phyloP scores from a whole-genome alignment of 2,797 vertebrate species.

The Poliocrania exsul region DNA sequence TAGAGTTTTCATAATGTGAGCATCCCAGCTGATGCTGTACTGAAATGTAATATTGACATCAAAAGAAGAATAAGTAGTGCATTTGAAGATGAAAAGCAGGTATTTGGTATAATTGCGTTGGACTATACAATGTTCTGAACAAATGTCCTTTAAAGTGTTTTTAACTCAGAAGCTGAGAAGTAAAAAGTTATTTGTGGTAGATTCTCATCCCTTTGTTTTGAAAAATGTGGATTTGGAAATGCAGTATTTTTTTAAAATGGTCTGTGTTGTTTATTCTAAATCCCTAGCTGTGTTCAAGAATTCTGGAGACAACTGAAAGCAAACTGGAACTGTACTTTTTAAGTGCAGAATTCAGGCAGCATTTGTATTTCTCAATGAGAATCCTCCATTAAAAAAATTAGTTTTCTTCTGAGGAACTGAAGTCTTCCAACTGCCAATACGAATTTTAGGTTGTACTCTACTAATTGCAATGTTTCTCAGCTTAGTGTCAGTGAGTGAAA shows the following conservation, averaged over 20 bases:
- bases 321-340: neutral
- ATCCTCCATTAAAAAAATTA: neutral
- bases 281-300: neutral
- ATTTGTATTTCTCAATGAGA: neutral
- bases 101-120: neutral
- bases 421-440: rapidly evolving
- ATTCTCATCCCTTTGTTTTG: neutral
- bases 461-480: neutral
- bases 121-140: neutral
- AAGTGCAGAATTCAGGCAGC: neutral
- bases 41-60: neutral
- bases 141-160: neutral
- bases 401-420: neutral
- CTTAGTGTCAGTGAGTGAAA: neutral
- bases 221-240: neutral
- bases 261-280: neutral
- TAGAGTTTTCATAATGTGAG: neutral
- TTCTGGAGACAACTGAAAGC: neutral
- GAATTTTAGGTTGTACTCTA: neutral
- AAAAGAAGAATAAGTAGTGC: neutral
- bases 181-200: neutral
- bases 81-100: neutral
- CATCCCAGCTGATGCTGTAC: neutral
- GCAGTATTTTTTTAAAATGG: neutral
- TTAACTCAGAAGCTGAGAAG: neutral